These are phyloP conservation scores for Cyaniris semiargus DNA, from an alignment of 2,888 invertebrate species.

Conservation along the genomic window DNA sequence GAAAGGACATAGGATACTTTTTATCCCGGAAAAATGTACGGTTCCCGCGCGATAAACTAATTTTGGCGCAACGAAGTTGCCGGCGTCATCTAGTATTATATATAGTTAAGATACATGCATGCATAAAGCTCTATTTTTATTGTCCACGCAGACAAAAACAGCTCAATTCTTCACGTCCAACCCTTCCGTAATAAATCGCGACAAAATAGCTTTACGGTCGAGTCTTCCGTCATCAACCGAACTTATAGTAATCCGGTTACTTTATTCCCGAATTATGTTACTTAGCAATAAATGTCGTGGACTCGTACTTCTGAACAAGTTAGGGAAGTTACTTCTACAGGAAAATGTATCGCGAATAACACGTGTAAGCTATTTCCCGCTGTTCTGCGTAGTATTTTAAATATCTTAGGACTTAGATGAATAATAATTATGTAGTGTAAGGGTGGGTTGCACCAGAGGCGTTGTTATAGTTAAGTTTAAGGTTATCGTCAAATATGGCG, in stretches of 20 bases:
- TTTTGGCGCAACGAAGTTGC: not conserved
- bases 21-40: too few species aligned
- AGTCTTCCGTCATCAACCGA: conserved; percentile 66
- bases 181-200: conserved; percentile 66
- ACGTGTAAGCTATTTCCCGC: not conserved
- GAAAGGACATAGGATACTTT: not conserved
- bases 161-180: conserved; percentile 51
- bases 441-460: too few species aligned
- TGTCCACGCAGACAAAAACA: conserved; percentile 33
- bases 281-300: conserved; percentile 63
- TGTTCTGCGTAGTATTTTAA: not conserved
- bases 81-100: not conserved
- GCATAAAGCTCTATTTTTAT: not conserved
- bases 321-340: conserved; percentile 47
- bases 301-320: conserved; percentile 44
- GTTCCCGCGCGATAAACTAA: too few species aligned
- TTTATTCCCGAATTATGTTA: conserved; percentile 70
- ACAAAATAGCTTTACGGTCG: conserved; percentile 65
- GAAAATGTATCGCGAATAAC: conserved; percentile 13
- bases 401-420: too few species aligned
- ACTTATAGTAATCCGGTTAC: conserved; percentile 65
- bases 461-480: too few species aligned
- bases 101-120: not conserved
- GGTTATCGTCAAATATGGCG: too few species aligned
- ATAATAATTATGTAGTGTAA: too few species aligned